Evolutionary conservation across 2,888 invertebrate species (phyloP).

Genomic region (Tipula lateralis): DNA sequence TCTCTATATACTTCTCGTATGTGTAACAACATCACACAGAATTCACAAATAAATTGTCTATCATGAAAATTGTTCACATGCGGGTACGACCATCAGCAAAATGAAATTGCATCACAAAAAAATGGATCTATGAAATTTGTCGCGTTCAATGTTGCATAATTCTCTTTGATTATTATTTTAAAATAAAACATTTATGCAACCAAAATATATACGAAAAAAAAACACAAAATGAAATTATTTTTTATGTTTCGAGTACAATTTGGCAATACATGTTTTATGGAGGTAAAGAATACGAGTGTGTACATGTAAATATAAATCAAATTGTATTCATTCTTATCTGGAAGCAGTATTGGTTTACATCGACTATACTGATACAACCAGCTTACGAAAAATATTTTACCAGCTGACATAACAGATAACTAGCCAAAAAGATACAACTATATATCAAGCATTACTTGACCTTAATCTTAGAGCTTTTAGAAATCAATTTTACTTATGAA

Average conservation of each 20-base stretch:
- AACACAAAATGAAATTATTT: background rate
- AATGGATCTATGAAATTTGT: background rate
- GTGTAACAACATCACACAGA: background rate
- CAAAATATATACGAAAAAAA: too few relatives aligned
- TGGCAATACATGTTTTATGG: background rate
- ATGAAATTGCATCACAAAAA: background rate
- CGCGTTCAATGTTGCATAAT: slow-evolving; percentile 11
- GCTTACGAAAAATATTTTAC: too few relatives aligned
- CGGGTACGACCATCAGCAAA: background rate
- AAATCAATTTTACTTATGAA: too few relatives aligned
- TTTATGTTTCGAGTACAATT: background rate
- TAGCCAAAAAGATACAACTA: too few relatives aligned
- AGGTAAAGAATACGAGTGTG: too few relatives aligned
- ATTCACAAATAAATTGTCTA: background rate
- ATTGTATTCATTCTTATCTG: too few relatives aligned
- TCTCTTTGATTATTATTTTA: slow-evolving; percentile 19
- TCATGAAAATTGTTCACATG: background rate
- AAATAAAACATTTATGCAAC: background rate
- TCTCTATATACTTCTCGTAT: background rate
- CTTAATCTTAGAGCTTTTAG: too few relatives aligned
- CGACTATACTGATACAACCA: too few relatives aligned
- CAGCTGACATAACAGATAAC: too few relatives aligned
- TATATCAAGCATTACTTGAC: too few relatives aligned
- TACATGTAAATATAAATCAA: too few relatives aligned
- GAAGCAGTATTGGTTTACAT: too few relatives aligned